Conservation (phyloP, 2,797 vertebrate species). For the Falco naumanni region DNA sequence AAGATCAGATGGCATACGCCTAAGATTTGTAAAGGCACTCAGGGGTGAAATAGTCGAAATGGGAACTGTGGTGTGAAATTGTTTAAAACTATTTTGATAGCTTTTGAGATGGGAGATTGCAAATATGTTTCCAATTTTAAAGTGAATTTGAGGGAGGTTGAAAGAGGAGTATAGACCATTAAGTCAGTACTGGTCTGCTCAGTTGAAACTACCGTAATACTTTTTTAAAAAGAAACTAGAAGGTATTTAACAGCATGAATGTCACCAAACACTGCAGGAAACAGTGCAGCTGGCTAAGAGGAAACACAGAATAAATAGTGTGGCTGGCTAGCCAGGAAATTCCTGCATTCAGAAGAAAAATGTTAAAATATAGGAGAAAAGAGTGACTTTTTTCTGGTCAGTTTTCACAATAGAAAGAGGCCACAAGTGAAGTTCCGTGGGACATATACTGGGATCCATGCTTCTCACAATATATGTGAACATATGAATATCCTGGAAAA, state of each 20-base stretch:
- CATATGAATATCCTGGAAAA: neutral
- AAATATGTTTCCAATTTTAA: neutral
- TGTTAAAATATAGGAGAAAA: neutral
- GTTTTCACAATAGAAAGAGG: neutral
- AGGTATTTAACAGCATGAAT: accelerated
- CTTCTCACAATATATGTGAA: neutral
- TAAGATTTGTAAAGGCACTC: neutral
- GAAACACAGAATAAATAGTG: neutral
- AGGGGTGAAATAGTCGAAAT: neutral
- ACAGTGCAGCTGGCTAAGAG: neutral
- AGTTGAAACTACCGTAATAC: neutral
- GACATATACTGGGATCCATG: neutral
- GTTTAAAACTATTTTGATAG: neutral
- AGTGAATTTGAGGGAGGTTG: neutral
- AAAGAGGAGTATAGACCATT: neutral
- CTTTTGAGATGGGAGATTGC: neutral
- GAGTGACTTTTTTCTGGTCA: neutral
- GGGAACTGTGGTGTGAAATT: neutral
- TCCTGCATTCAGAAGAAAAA: neutral
- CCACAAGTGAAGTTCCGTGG: neutral
- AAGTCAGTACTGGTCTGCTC: neutral
- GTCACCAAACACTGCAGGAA: neutral
- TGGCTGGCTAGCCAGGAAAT: neutral
- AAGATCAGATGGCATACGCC: neutral
- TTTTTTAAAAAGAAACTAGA: neutral